A percentile compares a stretch with the other conserved stretches of the same genome.
These are phyloP conservation scores for Micoletzkya japonica DNA, from an alignment of 2,888 invertebrate species.

Conservation along the genomic window DNA sequence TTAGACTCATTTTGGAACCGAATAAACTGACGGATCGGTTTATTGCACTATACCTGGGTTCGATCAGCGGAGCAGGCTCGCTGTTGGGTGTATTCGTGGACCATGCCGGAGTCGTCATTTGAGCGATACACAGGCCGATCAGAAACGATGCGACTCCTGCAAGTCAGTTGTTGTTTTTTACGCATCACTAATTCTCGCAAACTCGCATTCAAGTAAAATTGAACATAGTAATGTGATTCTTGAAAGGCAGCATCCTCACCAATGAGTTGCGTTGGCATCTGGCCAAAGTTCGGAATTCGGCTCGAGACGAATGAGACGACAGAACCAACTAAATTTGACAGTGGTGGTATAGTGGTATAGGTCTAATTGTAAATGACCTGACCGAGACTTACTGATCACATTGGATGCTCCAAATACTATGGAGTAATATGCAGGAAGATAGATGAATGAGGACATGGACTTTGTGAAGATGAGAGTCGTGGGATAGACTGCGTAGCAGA, in stretches of 20 bases:
- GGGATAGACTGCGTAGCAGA: conserved; percentile 25
- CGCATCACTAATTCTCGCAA: background rate
- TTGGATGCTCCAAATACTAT: conserved; percentile 11
- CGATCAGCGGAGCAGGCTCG: background rate
- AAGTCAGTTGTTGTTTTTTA: background rate
- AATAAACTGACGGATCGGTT: too few relatives aligned
- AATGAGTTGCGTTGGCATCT: conserved; percentile 13
- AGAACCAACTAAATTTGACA: conserved; percentile 15
- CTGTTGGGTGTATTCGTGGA: conserved; percentile 16
- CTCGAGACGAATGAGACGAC: conserved; percentile 5
- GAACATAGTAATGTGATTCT: too few relatives aligned
- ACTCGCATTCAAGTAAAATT: background rate
- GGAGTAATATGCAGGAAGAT: conserved; percentile 24
- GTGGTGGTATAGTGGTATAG: background rate
- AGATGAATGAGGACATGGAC: background rate
- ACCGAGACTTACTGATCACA: conserved; percentile 16
- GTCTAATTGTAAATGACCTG: background rate
- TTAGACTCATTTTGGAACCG: too few relatives aligned
- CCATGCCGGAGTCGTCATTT: conserved; percentile 5
- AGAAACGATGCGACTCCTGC: background rate
- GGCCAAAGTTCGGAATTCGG: conserved; percentile 8
- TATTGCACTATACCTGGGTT: conserved; percentile 3
- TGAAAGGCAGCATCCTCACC: too few relatives aligned
- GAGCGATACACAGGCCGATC: conserved; percentile 7
- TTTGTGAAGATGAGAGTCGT: conserved; percentile 15